Evolutionary conservation across 1,140 invertebrate species (phyloP), one percentile per base, ranked within the genome.

Genomic region (Drosophila bocki): DNA sequence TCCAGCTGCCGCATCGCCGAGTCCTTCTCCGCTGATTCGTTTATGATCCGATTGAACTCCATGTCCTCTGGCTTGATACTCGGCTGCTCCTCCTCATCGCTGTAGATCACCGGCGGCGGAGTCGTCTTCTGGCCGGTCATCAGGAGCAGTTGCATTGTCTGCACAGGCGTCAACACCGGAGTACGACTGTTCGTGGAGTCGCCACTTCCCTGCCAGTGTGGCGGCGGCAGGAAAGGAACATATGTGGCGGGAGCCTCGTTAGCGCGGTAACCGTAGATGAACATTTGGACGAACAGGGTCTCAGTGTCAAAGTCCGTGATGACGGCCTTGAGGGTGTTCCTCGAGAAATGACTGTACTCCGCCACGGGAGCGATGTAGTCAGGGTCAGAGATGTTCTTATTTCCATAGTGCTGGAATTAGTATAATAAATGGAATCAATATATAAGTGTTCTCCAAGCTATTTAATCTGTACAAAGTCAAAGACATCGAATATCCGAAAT

Each of bases 241-340:
- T 83, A 92, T 8, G 50, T 53, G 0, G 19, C 1, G 2, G 91
- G 91, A 5, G 60, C 44, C 22, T 76, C 45, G 7, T 29, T 47
- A 8, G 77, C 61, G 7, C 47, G 35, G 39, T 78, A 92, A 7
- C 91, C 91, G 59, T 90, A 92, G 29, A 92, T 37, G 26, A 77
- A 83, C 91, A 92, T 92, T 69, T 87, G 75, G 41, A 80, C 91
- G 35, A 87, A 92, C 11, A 87, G 37, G 26, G 51, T 75, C 7
- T 45, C 77, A 3, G 75, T 76, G 37, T 85, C 54, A 3, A 37
- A 85, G 19, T 83, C 84, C 9, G 75, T 90, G 15, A 92, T 70
- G 22, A 68, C 63, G 4, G 91, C 91, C 60, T 92, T 92, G 0
- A 92, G 39, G 1, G 82, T 86, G 13, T 45, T 44, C 0, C 65